phyloP scores from a whole-genome alignment of 2,888 invertebrate species.

The Nemurella pictetii region DNA sequence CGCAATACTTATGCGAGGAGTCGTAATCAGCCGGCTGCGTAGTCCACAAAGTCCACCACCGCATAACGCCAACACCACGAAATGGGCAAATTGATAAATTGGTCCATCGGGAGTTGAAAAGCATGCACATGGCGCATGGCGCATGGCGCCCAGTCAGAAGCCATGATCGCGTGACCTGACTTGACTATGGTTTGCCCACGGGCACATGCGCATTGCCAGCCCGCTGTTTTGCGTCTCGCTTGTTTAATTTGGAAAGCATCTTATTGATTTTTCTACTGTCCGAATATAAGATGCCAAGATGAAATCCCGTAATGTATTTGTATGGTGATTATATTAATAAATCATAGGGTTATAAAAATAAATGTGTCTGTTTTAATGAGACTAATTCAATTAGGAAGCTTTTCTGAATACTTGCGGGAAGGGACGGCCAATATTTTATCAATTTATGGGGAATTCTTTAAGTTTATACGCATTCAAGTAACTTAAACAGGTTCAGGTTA shows the following conservation, averaged over 20 bases:
- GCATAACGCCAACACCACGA: neutral
- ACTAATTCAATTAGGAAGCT: no score
- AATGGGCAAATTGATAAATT: conserved; percentile 16
- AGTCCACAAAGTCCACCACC: neutral
- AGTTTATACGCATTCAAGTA: no score
- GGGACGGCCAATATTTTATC: no score
- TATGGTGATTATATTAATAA: no score
- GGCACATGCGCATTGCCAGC: no score
- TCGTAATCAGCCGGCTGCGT: neutral
- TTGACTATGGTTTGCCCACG: no score
- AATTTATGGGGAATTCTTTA: no score
- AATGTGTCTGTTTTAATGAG: no score
- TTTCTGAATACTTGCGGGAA: no score
- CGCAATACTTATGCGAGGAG: neutral
- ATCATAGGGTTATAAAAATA: no score
- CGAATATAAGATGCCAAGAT: neutral
- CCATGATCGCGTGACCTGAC: neutral
- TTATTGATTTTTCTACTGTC: neutral
- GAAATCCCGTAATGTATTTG: no score
- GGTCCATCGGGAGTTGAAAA: neutral
- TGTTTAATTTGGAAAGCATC: neutral
- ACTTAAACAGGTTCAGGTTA: no score
- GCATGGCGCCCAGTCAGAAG: neutral
- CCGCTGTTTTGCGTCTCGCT: neutral
- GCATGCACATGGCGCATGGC: neutral